Evolutionary conservation across 2,113 vertebrate genomes (phyloP), one percentile per base, ranked within the genome.

Genomic region (Campylomormyrus tamandua): DNA sequence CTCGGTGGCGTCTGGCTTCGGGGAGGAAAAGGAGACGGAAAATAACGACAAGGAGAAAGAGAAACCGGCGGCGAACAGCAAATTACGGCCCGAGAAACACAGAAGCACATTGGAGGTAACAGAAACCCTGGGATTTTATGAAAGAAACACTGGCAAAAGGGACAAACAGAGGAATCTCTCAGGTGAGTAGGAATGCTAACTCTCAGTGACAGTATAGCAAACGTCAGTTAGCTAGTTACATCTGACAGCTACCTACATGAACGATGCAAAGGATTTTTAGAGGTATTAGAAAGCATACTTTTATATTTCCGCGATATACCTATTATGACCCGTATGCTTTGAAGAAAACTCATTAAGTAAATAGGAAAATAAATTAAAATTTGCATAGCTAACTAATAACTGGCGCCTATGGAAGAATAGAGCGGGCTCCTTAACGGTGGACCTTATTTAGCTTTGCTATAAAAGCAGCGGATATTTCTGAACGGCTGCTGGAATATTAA

Each of bases 1-100:
- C 91, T 94, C 94, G 91, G 94, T 94, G 90, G 93, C 95, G 89
- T 90, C 95, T 86, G 94, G 95, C 87, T 91, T 93, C 19, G 95
- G 93, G 86, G 96, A 96, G 83, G 96, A 96, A 90, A 95, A 94
- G 39, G 95, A 96, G 27, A 93, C 93, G 7, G 95, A 96, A 89
- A 95, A 95, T 21, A 95, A 95, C 88, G 95, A 95, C 91, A 94
- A 90, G 46, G 95, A 94, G 87, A 91, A 87, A 62, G 91, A 91
- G 52, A 92, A 91, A 56, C 88, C 80, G 52, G 48, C 91, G 8
- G 74, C 74, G 10, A 89, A 89, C 15, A 66, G 58, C 66, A 53
- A 84, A 17, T 45, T 11, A 3, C 85, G 83, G 48, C 10, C 90
- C 0, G 93, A 92, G 31, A 92, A 53, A 21, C 91, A 39, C 87